Evolutionary conservation across 2,888 invertebrate genomes (phyloP).

Genomic region (Phaonia tiefii): DNA sequence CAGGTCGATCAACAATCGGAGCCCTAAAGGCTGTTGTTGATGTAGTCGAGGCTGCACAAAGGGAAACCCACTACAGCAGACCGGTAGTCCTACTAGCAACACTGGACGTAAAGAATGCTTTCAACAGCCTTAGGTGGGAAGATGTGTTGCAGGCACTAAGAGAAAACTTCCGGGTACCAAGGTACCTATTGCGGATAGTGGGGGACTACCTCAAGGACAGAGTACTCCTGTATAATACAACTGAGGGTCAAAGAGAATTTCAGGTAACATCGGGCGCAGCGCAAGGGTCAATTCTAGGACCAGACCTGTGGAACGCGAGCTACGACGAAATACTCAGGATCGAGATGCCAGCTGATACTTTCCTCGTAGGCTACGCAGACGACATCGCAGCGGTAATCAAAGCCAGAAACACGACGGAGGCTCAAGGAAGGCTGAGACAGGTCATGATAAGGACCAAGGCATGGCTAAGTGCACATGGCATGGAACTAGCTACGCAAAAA

Average conservation of each 20-base stretch:
- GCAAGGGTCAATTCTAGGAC: background rate
- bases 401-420: constrained; percentile 5
- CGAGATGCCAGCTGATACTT: background rate
- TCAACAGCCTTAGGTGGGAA: constrained; percentile 35
- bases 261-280: too few species aligned
- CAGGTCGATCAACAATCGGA: constrained; percentile 41
- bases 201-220: constrained; percentile 24
- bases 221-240: background rate
- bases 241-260: too few species aligned
- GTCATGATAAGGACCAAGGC: background rate
- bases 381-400: background rate
- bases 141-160: constrained; percentile 29
- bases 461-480: background rate
- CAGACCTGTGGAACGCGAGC: background rate
- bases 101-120: constrained; percentile 43
- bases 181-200: too few species aligned
- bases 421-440: background rate
- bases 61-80: constrained; percentile 26
- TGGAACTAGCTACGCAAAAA: background rate
- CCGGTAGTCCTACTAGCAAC: constrained; percentile 33
- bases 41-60: background rate
- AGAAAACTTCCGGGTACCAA: constrained; percentile 10
- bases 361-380: constrained; percentile 12
- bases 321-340: background rate
- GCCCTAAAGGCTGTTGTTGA: constrained; percentile 28